Evolutionary conservation across 2,797 vertebrate species (phyloP).

Genomic region (Pseudopleuronectes americanus): DNA sequence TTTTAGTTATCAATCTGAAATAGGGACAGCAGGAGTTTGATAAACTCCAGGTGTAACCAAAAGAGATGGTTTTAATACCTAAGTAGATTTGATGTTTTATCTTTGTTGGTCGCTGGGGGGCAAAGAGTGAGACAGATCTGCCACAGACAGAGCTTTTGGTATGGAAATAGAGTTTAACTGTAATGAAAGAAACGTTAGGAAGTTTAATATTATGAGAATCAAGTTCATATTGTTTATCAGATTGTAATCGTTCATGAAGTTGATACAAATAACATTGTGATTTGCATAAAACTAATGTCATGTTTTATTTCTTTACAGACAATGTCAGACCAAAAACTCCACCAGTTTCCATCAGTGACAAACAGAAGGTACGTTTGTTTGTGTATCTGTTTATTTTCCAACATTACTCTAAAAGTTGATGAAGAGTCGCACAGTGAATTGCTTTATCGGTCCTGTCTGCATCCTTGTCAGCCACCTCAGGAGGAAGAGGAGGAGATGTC

Average conservation of each 20-base stretch:
- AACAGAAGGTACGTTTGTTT: constrained; percentile 65
- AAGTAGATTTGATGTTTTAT: no score
- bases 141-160: no score
- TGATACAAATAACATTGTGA: background rate
- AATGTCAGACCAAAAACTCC: constrained; percentile 84
- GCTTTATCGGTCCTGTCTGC: background rate
- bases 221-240: background rate
- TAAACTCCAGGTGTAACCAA: no score
- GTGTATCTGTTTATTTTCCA: background rate
- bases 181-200: no score
- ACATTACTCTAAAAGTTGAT: rapidly evolving
- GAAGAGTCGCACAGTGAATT: background rate
- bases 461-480: constrained; percentile 30
- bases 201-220: no score
- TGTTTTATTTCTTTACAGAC: constrained; percentile 67
- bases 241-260: background rate
- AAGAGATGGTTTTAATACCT: no score
- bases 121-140: no score
- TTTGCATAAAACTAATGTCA: constrained; percentile 3
- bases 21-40: no score
- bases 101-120: no score
- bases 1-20: no score
- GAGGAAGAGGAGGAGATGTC: constrained; percentile 96
- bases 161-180: no score
- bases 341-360: constrained; percentile 78